These are phyloP conservation scores for Fulica atra DNA, from an alignment of 2,113 vertebrate species.

Conservation along the genomic window DNA sequence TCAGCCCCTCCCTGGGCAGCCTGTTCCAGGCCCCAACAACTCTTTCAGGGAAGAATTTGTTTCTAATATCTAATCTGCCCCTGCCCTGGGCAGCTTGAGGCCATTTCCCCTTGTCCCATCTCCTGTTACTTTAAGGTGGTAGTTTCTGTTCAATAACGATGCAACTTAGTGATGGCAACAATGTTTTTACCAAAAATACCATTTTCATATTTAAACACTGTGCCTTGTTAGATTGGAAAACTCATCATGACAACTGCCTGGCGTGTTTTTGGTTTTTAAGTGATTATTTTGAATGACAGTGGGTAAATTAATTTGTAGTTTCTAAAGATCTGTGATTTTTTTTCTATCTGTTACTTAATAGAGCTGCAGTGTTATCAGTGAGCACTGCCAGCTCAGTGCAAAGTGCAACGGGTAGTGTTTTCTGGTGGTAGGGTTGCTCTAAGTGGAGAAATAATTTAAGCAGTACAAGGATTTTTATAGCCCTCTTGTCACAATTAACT, in stretches of 20 bases:
- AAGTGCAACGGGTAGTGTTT: background rate
- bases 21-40: no score
- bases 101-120: no score
- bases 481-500: slow-evolving; percentile 47
- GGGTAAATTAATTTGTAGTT: slow-evolving; percentile 1
- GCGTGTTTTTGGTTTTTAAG: slow-evolving; percentile 7
- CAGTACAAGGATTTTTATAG: slow-evolving; percentile 14
- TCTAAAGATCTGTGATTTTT: slow-evolving; percentile 12
- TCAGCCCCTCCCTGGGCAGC: no score
- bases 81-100: no score
- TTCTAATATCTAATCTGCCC: no score
- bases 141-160: background rate
- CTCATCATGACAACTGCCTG: background rate
- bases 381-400: background rate
- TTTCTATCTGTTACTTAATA: background rate
- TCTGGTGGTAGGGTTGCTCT: slow-evolving; percentile 2
- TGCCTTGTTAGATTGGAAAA: background rate
- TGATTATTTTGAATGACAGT: background rate
- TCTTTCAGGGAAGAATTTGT: no score
- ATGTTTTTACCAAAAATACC: background rate
- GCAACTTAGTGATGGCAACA: background rate
- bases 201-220: background rate
- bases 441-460: slow-evolving; percentile 45
- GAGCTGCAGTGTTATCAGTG: background rate
- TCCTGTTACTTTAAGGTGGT: background rate